phyloP scores from a whole-genome alignment of 2,888 invertebrate genomes.

The Calliopum simillimum region DNA sequence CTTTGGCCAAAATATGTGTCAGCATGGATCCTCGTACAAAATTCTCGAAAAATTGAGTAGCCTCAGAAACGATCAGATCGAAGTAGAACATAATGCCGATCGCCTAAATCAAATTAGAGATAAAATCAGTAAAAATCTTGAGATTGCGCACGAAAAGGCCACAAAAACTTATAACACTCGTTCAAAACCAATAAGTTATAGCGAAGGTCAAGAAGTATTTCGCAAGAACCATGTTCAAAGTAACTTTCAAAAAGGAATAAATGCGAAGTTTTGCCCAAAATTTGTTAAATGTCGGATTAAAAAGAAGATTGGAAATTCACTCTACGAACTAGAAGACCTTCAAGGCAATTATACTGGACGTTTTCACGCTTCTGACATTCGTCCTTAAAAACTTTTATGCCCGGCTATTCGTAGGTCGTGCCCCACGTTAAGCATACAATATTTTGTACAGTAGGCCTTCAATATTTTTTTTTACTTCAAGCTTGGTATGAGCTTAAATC shows the following conservation, averaged over 20 bases:
- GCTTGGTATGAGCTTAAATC: too few relatives aligned
- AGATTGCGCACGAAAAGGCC: background rate
- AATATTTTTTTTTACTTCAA: too few relatives aligned
- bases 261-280: background rate
- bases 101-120: background rate
- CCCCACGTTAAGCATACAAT: too few relatives aligned
- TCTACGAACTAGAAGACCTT: background rate
- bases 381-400: background rate
- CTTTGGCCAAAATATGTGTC: constrained; percentile 37
- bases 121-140: background rate
- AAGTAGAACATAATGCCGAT: background rate
- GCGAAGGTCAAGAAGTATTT: too few relatives aligned
- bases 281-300: background rate
- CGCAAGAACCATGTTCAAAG: too few relatives aligned
- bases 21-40: too few relatives aligned
- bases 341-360: background rate
- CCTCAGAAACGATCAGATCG: background rate
- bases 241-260: background rate
- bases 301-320: background rate
- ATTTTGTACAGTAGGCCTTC: too few relatives aligned
- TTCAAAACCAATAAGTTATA: too few relatives aligned
- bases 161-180: too few relatives aligned
- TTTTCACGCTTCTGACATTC: background rate
- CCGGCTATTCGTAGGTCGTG: constrained; percentile 9
- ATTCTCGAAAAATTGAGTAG: constrained; percentile 19